These are phyloP conservation scores for Coenobita brevimanus DNA, from an alignment of 1,140 invertebrate genomes.

Conservation along the genomic window DNA sequence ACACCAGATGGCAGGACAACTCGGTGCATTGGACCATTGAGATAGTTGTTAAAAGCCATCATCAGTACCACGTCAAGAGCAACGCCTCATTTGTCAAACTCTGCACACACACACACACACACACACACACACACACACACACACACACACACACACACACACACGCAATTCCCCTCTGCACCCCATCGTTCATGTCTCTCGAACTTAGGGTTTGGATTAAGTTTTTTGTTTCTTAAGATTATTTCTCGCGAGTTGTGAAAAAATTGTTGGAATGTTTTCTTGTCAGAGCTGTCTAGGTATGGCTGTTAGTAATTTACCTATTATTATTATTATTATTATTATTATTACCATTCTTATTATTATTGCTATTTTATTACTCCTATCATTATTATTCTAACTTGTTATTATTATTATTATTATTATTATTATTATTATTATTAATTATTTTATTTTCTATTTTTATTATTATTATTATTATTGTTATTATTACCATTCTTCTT, in stretches of 20 bases:
- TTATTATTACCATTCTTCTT: background rate
- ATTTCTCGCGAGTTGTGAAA: too few species aligned
- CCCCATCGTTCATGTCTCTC: background rate
- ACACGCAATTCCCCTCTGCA: background rate
- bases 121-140: slow-evolving; percentile 13
- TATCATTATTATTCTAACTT: too few species aligned
- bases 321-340: too few species aligned
- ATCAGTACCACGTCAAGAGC: background rate
- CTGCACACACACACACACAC: too few species aligned
- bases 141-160: background rate
- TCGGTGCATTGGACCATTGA: too few species aligned
- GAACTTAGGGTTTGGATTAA: background rate
- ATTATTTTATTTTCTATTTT: too few species aligned
- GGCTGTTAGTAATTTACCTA: too few species aligned
- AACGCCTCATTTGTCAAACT: background rate
- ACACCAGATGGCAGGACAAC: too few species aligned
- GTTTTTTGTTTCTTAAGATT: background rate
- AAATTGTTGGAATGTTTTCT: too few species aligned
- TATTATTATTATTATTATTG: background rate
- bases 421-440: background rate
- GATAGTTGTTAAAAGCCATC: slow-evolving; percentile 15
- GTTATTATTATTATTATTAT: background rate
- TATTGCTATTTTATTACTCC: too few species aligned
- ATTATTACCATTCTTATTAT: too few species aligned
- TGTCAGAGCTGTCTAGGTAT: too few species aligned